These are phyloP conservation scores for Hoplodrina ambigua DNA, from an alignment of 2,888 invertebrate genomes.

Conservation along the genomic window DNA sequence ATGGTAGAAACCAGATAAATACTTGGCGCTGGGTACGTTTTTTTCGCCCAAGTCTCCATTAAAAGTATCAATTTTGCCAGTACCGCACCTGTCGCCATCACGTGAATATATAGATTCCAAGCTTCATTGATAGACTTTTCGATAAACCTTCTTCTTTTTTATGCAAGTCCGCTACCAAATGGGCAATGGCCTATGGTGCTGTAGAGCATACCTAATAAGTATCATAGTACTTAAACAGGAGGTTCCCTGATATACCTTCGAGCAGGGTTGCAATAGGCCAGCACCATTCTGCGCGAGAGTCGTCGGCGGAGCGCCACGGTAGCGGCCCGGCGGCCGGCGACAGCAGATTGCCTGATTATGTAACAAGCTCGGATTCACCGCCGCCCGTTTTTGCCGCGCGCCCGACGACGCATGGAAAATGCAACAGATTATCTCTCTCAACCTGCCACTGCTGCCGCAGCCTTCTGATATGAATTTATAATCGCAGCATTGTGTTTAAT, in stretches of 20 bases:
- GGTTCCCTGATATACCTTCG: neutral
- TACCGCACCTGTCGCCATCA: too few relatives aligned
- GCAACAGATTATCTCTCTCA: conserved; percentile 77
- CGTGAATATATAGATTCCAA: neutral
- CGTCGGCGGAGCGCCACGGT: conserved; percentile 25
- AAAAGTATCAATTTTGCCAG: too few relatives aligned
- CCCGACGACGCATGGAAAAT: conserved; percentile 66
- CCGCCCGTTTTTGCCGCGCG: conserved; percentile 65
- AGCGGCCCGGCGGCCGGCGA: conserved; percentile 64
- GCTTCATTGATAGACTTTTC: too few relatives aligned
- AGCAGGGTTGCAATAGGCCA: neutral
- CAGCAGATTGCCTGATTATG: conserved; percentile 76
- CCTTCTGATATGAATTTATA: conserved; percentile 63
- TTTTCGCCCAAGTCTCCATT: too few relatives aligned
- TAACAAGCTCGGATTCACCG: conserved; percentile 76
- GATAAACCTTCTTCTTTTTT: neutral
- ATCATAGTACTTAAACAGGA: neutral
- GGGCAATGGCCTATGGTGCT: neutral
- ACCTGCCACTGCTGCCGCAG: conserved; percentile 50
- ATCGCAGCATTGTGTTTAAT: conserved; percentile 62
- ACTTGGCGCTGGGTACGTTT: too few relatives aligned
- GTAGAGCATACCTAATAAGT: neutral
- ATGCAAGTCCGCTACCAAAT: neutral
- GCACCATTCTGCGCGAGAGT: too few relatives aligned
- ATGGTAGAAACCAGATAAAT: too few relatives aligned